These are phyloP conservation scores for Anthonomus grandis DNA, from an alignment of 1,140 invertebrate species.

Conservation along the genomic window DNA sequence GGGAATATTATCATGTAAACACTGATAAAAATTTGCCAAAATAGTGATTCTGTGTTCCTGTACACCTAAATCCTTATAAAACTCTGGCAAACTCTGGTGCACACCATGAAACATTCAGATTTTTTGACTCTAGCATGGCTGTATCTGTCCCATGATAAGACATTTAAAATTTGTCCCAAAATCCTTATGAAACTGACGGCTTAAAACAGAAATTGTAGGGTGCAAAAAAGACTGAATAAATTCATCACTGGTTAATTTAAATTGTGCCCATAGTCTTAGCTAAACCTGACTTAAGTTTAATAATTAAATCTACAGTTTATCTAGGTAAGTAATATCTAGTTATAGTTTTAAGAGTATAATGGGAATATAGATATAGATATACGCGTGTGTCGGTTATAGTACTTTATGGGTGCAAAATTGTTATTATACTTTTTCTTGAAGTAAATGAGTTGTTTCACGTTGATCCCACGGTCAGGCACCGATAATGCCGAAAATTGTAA, in stretches of 20 bases:
- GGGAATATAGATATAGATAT: constrained; percentile 45
- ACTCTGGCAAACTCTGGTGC: no score
- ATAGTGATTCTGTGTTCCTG: no score
- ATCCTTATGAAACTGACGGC: no score
- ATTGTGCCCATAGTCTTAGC: constrained; percentile 51
- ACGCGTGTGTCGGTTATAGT: constrained; percentile 41
- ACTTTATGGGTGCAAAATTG: constrained; percentile 37
- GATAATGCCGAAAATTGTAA: constrained; percentile 41
- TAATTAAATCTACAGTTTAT: constrained; percentile 41
- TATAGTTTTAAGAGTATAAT: constrained; percentile 43
- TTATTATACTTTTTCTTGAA: constrained; percentile 37
- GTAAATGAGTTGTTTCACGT: constrained; percentile 47
- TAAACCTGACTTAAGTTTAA: constrained; percentile 42
- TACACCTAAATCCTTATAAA: no score
- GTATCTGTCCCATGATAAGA: no score
- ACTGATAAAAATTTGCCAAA: no score
- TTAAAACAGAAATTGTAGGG: no score
- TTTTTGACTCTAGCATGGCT: no score
- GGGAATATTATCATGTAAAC: no score
- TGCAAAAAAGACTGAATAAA: constrained; percentile 37
- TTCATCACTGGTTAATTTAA: constrained; percentile 37
- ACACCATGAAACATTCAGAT: no score
- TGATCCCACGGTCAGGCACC: constrained; percentile 51
- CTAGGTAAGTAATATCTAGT: constrained; percentile 44
- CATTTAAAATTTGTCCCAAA: no score